Evolutionary conservation across 2,888 invertebrate genomes (phyloP).

Genomic region (Ornithoptera alexandrae): DNA sequence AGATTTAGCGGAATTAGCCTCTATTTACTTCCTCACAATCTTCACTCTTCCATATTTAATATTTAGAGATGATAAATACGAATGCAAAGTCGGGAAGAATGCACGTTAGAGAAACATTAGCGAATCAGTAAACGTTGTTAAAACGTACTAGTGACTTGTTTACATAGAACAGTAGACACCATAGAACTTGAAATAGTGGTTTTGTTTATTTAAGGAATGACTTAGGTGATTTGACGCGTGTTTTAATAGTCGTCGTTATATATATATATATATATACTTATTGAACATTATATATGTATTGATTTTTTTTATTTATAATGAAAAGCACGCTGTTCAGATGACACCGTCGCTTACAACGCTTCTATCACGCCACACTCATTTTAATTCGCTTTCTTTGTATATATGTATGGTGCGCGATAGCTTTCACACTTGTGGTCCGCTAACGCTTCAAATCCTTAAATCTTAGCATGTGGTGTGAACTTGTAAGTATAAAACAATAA

Average conservation of each 20-base stretch:
- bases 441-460: conserved; percentile 42
- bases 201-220: conserved; percentile 62
- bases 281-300: conserved; percentile 42
- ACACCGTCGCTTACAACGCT: conserved; percentile 45
- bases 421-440: conserved; percentile 39
- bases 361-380: conserved; percentile 34
- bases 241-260: conserved; percentile 44
- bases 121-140: conserved; percentile 56
- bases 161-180: conserved; percentile 53
- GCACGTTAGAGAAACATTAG: conserved; percentile 69
- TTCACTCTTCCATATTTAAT: conserved; percentile 80
- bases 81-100: conserved; percentile 52
- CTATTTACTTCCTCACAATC: conserved; percentile 56
- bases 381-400: conserved; percentile 30
- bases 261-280: conserved; percentile 39
- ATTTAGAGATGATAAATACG: conserved; percentile 41
- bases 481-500: conserved; percentile 32
- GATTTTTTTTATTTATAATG: conserved; percentile 25
- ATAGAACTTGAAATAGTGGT: conserved; percentile 43
- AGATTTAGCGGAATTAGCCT: conserved; percentile 60
- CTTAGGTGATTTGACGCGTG: conserved; percentile 66
- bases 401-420: conserved; percentile 31
- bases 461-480: conserved; percentile 35
- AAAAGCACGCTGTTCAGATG: conserved; percentile 44
- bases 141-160: conserved; percentile 64